These are phyloP conservation scores for Nomada ruficornis DNA, from an alignment of 2,888 invertebrate species.

Conservation along the genomic window DNA sequence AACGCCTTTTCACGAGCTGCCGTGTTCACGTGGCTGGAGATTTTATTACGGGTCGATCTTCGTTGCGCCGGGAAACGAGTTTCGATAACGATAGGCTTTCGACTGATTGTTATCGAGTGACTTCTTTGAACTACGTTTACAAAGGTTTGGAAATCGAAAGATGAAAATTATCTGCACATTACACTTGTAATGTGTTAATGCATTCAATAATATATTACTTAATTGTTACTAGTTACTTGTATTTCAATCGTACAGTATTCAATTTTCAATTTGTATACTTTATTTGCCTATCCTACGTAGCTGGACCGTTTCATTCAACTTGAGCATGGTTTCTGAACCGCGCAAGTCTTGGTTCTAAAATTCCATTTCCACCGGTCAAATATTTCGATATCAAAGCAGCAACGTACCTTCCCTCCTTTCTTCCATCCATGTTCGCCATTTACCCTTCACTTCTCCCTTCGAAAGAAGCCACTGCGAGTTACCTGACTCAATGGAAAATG, in stretches of 20 bases:
- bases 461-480: background rate
- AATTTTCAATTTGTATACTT: too few species aligned
- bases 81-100: constrained; percentile 22
- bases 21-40: constrained; percentile 10
- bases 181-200: too few species aligned
- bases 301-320: background rate
- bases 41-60: constrained; percentile 28
- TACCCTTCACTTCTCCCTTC: background rate
- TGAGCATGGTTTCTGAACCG: background rate
- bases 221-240: too few species aligned
- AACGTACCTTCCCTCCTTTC: background rate
- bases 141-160: background rate
- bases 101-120: constrained; percentile 16
- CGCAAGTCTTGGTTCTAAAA: background rate
- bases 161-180: background rate
- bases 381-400: constrained; percentile 1
- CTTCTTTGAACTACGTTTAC: background rate
- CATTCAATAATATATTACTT: too few species aligned
- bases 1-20: constrained; percentile 23
- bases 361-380: constrained; percentile 4
- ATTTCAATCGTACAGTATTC: too few species aligned
- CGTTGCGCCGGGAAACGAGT: constrained; percentile 14
- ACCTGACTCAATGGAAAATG: background rate
- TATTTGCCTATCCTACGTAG: too few species aligned
- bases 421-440: background rate